phyloP scores from a whole-genome alignment of 2,797 vertebrate genomes.

The Paramormyrops hopkinsi region DNA sequence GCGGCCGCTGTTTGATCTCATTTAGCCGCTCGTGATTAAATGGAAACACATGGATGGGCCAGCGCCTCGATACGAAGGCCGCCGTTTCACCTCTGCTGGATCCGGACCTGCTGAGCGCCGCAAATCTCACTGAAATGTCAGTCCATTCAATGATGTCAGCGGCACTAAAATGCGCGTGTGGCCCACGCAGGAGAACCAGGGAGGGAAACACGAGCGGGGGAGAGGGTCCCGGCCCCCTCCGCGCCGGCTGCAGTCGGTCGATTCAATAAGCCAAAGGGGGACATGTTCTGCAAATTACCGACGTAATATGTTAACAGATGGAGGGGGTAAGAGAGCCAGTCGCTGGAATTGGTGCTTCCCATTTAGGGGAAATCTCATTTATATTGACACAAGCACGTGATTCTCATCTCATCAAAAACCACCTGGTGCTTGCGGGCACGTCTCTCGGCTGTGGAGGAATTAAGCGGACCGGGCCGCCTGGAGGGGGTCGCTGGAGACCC shows the following conservation, averaged over 20 bases:
- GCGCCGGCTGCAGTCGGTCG: conserved; percentile 38
- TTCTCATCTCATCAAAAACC: conserved; percentile 12
- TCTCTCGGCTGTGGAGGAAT: background rate
- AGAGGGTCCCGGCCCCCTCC: conserved; percentile 19
- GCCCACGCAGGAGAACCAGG: conserved; percentile 35
- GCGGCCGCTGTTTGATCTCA: conserved; percentile 66
- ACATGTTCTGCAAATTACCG: conserved; percentile 28
- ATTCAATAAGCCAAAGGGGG: conserved; percentile 46
- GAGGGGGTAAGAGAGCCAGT: conserved; percentile 15
- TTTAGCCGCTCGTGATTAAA: conserved; percentile 69
- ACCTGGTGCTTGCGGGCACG: conserved; percentile 9
- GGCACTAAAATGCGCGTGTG: conserved; percentile 57
- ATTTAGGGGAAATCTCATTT: conserved; percentile 40
- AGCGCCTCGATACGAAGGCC: conserved; percentile 50
- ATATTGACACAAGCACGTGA: conserved; percentile 24
- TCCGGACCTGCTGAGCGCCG: conserved; percentile 74
- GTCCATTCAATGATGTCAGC: conserved; percentile 83
- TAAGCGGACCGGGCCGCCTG: background rate
- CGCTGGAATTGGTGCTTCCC: conserved; percentile 14
- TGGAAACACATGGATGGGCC: conserved; percentile 72
- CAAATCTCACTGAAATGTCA: conserved; percentile 89
- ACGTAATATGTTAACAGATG: conserved; percentile 34
- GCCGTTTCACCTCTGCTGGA: conserved; percentile 68
- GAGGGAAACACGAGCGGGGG: background rate
- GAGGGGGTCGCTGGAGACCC: background rate